Percentiles rank a stretch among this genome's conserved stretches.
Conservation (phyloP, 2,888 invertebrate species). For the Patella depressa region DNA sequence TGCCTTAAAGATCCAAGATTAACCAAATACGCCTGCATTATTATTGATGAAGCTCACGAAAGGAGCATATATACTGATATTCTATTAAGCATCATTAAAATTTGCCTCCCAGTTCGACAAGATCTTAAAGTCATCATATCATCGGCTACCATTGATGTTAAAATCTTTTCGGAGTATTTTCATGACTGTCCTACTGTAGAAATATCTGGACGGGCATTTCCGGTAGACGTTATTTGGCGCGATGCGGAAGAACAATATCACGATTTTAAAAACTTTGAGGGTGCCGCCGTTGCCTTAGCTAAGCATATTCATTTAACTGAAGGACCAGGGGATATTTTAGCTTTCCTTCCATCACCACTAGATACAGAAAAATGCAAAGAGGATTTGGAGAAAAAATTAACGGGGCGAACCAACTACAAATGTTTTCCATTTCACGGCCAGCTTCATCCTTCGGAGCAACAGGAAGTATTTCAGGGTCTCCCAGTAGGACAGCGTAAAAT, state of each 20-base stretch:
- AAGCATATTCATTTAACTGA: constrained; percentile 57
- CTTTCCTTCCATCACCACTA: constrained; percentile 67
- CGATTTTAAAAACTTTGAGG: constrained; percentile 34
- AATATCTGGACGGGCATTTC: constrained; percentile 67
- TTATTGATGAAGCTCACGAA: constrained; percentile 72
- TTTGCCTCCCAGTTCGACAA: constrained; percentile 49
- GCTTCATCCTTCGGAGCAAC: constrained; percentile 64
- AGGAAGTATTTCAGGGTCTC: constrained; percentile 57
- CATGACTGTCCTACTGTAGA: constrained; percentile 55
- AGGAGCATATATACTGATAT: constrained; percentile 69
- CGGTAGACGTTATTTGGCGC: constrained; percentile 65
- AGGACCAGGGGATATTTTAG: constrained; percentile 68
- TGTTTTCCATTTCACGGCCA: constrained; percentile 63
- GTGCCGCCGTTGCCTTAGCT: constrained; percentile 57
- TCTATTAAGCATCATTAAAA: constrained; percentile 68
- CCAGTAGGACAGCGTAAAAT: constrained; percentile 61
- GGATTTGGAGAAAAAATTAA: constrained; percentile 17
- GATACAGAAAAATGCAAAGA: constrained; percentile 64
- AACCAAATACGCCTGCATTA: constrained; percentile 54
- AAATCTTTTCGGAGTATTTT: constrained; percentile 66
- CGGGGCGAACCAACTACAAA: constrained; percentile 35
- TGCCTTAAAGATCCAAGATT: constrained; percentile 58
- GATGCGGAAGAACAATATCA: constrained; percentile 25
- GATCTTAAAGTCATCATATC: constrained; percentile 68
- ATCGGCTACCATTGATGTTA: constrained; percentile 70